These are phyloP conservation scores for Zoanthus gigantus DNA, from an alignment of 92 coral and sea anemone species.

Conservation along the genomic window DNA sequence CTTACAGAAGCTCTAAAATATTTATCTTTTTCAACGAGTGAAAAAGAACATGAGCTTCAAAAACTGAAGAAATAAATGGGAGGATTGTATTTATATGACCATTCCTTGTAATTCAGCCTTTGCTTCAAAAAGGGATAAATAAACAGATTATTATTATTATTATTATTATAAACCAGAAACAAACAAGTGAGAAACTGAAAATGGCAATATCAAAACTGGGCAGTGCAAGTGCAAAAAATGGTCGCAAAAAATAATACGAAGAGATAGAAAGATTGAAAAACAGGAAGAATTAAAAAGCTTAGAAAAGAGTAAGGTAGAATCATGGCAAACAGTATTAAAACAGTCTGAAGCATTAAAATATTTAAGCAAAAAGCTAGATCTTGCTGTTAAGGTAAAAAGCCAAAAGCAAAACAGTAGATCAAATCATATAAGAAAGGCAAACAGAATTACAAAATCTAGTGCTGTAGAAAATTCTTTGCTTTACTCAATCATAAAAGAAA, in stretches of 20 bases:
- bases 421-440: not conserved
- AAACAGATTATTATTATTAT: no score
- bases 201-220: constrained; percentile 29
- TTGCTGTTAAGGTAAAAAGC: not conserved
- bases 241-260: constrained; percentile 26
- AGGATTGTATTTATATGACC: not conserved
- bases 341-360: not conserved
- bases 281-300: not conserved
- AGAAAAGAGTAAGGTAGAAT: not conserved
- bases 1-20: constrained; percentile 26
- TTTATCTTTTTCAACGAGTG: constrained; percentile 1
- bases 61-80: constrained; percentile 26
- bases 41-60: not conserved
- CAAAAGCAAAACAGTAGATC: not conserved
- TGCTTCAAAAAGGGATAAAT: not conserved
- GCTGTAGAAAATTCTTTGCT: not conserved
- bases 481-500: constrained; percentile 3
- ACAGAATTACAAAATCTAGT: not conserved
- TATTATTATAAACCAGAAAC: not conserved
- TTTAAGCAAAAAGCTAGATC: not conserved
- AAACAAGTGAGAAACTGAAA: constrained; percentile 29
- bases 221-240: constrained; percentile 22
- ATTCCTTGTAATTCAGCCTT: no score
- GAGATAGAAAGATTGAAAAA: constrained; percentile 24
- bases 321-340: not conserved